Percentiles rank a stretch among this genome's conserved stretches.
Conservation (phyloP, 2,113 vertebrate species). For the Taxidea taxus region DNA sequence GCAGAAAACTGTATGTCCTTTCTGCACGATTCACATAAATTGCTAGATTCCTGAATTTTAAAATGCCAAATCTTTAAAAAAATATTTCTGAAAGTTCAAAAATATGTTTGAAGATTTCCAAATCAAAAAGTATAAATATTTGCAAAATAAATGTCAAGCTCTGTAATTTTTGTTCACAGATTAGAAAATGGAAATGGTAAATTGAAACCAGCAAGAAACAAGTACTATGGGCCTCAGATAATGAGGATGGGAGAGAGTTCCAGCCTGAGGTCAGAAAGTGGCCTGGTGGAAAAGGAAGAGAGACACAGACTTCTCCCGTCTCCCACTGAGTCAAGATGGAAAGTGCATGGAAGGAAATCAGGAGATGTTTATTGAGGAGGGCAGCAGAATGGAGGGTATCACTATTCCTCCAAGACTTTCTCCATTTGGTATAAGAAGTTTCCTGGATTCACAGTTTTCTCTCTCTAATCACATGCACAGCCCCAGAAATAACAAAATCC, state of each 20-base stretch:
- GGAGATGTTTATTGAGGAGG: not conserved
- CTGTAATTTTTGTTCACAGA: not conserved
- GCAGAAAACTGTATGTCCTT: not conserved
- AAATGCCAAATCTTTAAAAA: not conserved
- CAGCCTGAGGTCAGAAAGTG: not conserved
- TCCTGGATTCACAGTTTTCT: not conserved
- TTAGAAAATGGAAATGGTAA: not conserved
- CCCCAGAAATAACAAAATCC: not conserved
- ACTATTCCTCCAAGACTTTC: not conserved
- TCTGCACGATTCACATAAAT: not conserved
- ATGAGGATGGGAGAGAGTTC: not conserved
- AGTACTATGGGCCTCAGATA: not conserved
- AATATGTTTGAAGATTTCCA: not conserved
- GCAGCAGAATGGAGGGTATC: not conserved
- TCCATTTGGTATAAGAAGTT: not conserved
- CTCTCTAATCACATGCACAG: not conserved
- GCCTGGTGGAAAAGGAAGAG: not conserved
- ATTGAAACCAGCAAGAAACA: not conserved
- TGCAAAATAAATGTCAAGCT: not conserved
- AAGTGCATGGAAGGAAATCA: not conserved
- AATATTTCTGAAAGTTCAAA: not conserved
- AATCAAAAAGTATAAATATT: slow-evolving; percentile 39
- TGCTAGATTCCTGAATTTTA: not conserved
- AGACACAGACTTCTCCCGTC: not conserved
- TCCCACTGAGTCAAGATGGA: not conserved